Percentiles rank a stretch among this genome's conserved stretches.
These are phyloP conservation scores for Pica pica DNA, from an alignment of 2,113 vertebrate species.

Conservation along the genomic window DNA sequence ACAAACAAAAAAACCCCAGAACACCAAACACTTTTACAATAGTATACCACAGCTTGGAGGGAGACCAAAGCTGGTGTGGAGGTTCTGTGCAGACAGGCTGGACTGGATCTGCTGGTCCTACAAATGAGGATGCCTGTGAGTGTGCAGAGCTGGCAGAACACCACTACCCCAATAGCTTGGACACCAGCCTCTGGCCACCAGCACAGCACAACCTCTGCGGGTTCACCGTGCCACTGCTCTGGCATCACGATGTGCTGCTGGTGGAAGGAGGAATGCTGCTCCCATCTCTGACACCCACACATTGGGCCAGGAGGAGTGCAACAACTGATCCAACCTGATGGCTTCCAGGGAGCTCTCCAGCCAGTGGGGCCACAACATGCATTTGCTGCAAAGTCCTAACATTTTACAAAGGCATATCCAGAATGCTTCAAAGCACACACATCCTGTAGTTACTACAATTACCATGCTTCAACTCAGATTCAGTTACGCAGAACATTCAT, in stretches of 20 bases:
- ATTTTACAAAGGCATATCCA: not conserved
- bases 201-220: not conserved
- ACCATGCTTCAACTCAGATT: not conserved
- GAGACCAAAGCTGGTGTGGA: not conserved
- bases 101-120: not conserved
- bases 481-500: not conserved
- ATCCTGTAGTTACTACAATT: not conserved
- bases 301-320: fast-evolving
- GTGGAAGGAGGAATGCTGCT: not conserved
- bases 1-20: too few species aligned
- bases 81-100: not conserved
- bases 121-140: too few species aligned
- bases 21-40: not conserved
- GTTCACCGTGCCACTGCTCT: fast-evolving
- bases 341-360: not conserved
- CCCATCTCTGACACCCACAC: too few species aligned
- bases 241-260: fast-evolving
- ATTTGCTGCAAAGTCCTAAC: not conserved
- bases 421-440: not conserved
- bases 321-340: fast-evolving
- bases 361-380: too few species aligned
- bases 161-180: fast-evolving
- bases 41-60: not conserved
- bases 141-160: fast-evolving
- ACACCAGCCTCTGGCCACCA: fast-evolving